These are phyloP conservation scores for Cheirogaleus major DNA, from an alignment of 2,797 vertebrate genomes.

Conservation along the genomic window DNA sequence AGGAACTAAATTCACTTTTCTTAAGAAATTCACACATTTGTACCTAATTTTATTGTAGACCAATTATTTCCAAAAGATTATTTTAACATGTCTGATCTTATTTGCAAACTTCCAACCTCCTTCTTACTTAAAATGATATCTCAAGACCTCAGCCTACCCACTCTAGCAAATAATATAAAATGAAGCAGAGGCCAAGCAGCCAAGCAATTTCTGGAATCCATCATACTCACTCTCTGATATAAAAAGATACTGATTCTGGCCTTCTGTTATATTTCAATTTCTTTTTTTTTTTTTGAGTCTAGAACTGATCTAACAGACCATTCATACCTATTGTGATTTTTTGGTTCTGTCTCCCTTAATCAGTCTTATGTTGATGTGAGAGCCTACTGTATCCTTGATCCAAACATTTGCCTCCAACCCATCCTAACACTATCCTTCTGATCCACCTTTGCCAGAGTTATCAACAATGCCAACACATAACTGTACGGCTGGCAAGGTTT, in stretches of 20 bases:
- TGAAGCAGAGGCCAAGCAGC: neutral
- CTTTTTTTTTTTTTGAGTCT: neutral
- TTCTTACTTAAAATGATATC: constrained; percentile 20
- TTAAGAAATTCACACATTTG: constrained; percentile 10
- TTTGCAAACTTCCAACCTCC: neutral
- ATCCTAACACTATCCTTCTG: neutral
- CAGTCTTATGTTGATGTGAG: neutral
- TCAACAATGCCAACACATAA: neutral
- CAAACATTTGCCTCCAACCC: neutral
- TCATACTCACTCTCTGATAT: neutral
- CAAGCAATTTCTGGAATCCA: neutral
- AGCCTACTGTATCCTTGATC: neutral
- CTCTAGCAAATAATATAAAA: neutral
- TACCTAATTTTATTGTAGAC: constrained; percentile 18
- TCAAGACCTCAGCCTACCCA: neutral
- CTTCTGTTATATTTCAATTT: neutral
- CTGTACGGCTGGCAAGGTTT: neutral
- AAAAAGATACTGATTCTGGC: neutral
- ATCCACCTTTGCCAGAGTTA: neutral
- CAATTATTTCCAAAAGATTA: constrained; percentile 18
- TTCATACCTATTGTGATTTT: neutral
- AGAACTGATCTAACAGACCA: neutral
- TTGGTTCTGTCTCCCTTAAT: neutral
- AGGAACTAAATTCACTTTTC: constrained; percentile 46
- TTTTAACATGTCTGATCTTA: constrained; percentile 40